Evolutionary conservation across 2,113 vertebrate species (phyloP).

Genomic region (Apaloderma vittatum): DNA sequence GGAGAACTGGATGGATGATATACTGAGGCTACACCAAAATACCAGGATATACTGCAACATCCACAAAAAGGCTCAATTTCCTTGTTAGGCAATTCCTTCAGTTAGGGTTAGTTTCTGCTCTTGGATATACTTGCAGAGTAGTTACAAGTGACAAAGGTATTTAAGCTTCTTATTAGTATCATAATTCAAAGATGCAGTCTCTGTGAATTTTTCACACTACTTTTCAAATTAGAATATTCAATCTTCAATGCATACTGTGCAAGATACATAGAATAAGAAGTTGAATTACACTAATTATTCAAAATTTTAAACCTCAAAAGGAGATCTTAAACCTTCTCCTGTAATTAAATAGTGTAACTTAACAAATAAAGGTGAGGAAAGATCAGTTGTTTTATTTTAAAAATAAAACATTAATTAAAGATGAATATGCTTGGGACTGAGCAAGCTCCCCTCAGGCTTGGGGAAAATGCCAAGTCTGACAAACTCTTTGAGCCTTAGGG

Average conservation of each 20-base stretch:
- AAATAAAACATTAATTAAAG: conserved; percentile 60
- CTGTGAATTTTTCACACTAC: background rate
- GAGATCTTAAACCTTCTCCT: background rate
- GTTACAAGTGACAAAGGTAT: background rate
- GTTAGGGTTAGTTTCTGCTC: background rate
- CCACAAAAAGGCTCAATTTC: background rate
- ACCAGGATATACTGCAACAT: background rate
- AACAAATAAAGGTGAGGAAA: background rate
- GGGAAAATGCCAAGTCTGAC: conserved; percentile 47
- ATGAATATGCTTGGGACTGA: background rate
- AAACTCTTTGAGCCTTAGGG: conserved; percentile 17
- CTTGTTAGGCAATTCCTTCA: background rate
- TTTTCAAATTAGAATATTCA: background rate
- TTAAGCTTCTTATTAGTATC: background rate
- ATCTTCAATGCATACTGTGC: background rate
- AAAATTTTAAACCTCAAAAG: background rate
- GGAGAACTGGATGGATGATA: background rate
- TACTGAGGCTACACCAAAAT: background rate
- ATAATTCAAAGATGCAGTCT: background rate
- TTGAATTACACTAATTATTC: background rate
- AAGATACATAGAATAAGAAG: background rate
- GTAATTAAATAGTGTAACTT: conserved; percentile 21
- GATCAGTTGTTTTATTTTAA: background rate
- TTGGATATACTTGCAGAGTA: background rate
- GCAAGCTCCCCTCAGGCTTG: conserved; percentile 28